Conservation (phyloP, 2,888 invertebrate genomes). For the Chironomus riparius region DNA sequence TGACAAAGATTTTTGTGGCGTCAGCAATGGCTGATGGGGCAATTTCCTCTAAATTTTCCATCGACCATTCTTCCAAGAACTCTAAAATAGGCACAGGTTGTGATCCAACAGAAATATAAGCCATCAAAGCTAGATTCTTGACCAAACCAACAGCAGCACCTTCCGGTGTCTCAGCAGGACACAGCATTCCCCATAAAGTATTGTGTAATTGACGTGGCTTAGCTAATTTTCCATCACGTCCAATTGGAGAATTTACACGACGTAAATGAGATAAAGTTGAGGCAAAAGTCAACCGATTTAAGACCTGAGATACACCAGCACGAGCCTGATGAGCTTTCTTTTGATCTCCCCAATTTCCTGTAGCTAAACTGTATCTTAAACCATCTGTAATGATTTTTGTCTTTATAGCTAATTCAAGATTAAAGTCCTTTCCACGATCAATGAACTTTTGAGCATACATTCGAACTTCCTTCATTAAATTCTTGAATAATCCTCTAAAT, state of each 20-base stretch:
- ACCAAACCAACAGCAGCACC: slow-evolving; percentile 95
- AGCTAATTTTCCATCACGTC: slow-evolving; percentile 96
- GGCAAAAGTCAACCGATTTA: slow-evolving; percentile 96
- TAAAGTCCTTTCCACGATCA: slow-evolving; percentile 97
- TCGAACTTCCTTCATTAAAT: slow-evolving; percentile 92
- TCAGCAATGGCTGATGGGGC: slow-evolving; percentile 98
- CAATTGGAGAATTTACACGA: slow-evolving; percentile 97
- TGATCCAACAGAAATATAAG: slow-evolving; percentile 98
- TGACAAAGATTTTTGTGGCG: slow-evolving; percentile 99
- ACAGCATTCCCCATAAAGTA: slow-evolving; percentile 99
- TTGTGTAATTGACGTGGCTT: slow-evolving; percentile 99
- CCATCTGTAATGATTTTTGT: slow-evolving; percentile 98
- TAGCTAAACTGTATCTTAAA: slow-evolving; percentile 93
- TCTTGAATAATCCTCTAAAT: slow-evolving; percentile 93
- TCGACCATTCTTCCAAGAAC: slow-evolving; percentile 99
- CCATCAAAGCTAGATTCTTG: slow-evolving; percentile 98
- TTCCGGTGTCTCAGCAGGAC: slow-evolving; percentile 99
- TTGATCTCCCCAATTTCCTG: slow-evolving; percentile 99
- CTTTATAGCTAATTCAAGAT: slow-evolving; percentile 80
- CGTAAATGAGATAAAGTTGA: slow-evolving; percentile 97
- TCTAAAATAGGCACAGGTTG: slow-evolving; percentile 98
- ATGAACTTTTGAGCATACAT: slow-evolving; percentile 99
- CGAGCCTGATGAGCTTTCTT: slow-evolving; percentile 95
- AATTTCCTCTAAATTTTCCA: slow-evolving; percentile 99
- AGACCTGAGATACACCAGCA: slow-evolving; percentile 53